Conservation (phyloP, 2,113 vertebrate species). For the Ptilorrhoa leucosticta region DNA sequence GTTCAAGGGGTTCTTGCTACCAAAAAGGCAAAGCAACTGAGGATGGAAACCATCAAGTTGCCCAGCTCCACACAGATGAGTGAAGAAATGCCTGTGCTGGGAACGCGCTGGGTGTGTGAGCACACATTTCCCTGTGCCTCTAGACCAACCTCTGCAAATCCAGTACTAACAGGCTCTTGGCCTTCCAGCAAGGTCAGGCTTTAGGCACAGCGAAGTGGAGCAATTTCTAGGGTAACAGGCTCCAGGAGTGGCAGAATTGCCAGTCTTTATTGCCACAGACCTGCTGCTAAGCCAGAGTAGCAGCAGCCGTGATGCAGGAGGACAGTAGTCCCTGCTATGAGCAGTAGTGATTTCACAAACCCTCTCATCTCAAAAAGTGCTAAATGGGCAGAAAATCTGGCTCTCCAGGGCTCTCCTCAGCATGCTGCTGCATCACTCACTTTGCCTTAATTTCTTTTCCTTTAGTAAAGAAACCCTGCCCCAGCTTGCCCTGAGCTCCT, state of each 20-base stretch:
- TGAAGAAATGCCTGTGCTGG: neutral
- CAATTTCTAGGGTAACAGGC: neutral
- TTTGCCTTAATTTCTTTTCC: neutral
- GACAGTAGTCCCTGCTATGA: neutral
- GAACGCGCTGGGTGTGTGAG: fast-evolving
- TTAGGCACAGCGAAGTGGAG: neutral
- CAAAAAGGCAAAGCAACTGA: neutral
- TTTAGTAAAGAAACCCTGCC: neutral
- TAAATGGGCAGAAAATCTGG: neutral
- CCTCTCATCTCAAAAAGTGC: neutral
- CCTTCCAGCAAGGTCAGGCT: neutral
- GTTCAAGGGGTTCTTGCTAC: neutral
- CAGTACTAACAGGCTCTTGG: neutral
- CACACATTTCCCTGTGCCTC: neutral
- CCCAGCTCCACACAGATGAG: neutral
- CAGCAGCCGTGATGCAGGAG: neutral
- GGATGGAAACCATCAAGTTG: neutral
- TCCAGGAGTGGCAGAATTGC: neutral
- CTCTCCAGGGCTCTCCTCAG: neutral
- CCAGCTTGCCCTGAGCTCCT: neutral
- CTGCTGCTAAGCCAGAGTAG: neutral
- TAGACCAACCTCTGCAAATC: neutral
- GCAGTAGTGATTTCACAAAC: neutral
- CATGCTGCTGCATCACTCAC: neutral
- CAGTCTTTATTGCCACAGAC: neutral